Evolutionary conservation across 2,797 vertebrate genomes (phyloP).

Genomic region (Sebastes miniatus): DNA sequence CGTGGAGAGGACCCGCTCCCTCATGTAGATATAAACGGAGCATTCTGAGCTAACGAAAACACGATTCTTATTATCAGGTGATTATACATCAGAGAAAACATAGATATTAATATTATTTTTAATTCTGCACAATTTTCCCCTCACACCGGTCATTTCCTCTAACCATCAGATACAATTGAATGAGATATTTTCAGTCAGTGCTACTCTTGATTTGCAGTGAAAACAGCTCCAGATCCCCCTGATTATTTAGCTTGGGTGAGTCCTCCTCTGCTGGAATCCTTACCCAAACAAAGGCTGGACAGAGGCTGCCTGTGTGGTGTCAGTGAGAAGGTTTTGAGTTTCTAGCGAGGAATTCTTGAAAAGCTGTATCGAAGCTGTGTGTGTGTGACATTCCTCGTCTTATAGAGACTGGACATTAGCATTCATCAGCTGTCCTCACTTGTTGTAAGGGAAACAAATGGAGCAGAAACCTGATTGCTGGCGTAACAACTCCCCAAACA

Average conservation of each 20-base stretch:
- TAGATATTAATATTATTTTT: too few species aligned
- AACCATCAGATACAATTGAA: neutral
- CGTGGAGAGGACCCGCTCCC: too few species aligned
- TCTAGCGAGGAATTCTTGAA: neutral
- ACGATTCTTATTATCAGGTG: too few species aligned
- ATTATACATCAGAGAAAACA: too few species aligned
- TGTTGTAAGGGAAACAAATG: conserved; percentile 2
- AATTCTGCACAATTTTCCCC: neutral
- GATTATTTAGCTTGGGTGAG: conserved; percentile 39
- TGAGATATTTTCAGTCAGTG: conserved; percentile 8
- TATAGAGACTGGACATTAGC: conserved; percentile 21
- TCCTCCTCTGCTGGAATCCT: conserved; percentile 22
- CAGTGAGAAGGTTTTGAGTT: neutral
- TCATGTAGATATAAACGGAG: too few species aligned
- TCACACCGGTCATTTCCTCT: conserved; percentile 14
- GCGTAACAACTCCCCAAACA: neutral
- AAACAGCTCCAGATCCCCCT: conserved; percentile 10
- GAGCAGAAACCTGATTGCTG: neutral
- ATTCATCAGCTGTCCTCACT: conserved; percentile 31
- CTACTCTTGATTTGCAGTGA: neutral
- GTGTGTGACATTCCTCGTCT: neutral
- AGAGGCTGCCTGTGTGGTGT: neutral
- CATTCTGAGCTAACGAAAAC: too few species aligned
- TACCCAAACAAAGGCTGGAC: conserved; percentile 26
- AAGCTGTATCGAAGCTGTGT: neutral